phyloP scores from a whole-genome alignment of 2,797 vertebrate species.

The Tarsius wallacei region DNA sequence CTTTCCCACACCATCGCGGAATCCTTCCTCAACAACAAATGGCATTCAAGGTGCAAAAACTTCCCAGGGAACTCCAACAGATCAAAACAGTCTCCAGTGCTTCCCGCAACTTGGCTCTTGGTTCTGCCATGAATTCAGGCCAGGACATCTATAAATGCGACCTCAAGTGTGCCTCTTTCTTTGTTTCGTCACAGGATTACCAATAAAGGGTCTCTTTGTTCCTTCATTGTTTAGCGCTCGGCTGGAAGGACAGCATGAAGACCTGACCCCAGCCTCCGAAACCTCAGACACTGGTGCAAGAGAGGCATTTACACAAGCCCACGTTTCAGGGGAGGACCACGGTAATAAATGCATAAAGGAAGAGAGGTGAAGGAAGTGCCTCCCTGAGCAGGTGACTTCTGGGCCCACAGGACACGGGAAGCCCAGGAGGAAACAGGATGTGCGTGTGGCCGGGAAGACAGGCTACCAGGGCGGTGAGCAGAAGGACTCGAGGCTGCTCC shows the following conservation, averaged over 20 bases:
- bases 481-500: not conserved
- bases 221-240: not conserved
- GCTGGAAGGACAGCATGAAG: not conserved
- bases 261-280: not conserved
- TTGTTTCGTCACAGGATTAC: not conserved
- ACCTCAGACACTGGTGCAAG: not conserved
- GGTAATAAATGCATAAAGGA: not conserved
- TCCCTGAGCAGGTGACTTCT: not conserved
- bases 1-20: too few species aligned
- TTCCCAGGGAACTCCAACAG: not conserved
- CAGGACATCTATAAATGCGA: not conserved
- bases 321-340: too few species aligned
- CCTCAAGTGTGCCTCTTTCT: not conserved
- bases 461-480: not conserved
- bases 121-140: not conserved
- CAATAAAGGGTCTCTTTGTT: not conserved
- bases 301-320: not conserved
- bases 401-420: fast-evolving
- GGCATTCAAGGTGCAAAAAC: not conserved
- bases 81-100: not conserved
- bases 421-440: not conserved
- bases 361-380: not conserved
- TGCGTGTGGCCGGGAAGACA: not conserved
- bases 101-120: not conserved
- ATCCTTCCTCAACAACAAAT: not conserved